phyloP scores from a whole-genome alignment of 2,797 vertebrate species.

The Lemur catta region DNA sequence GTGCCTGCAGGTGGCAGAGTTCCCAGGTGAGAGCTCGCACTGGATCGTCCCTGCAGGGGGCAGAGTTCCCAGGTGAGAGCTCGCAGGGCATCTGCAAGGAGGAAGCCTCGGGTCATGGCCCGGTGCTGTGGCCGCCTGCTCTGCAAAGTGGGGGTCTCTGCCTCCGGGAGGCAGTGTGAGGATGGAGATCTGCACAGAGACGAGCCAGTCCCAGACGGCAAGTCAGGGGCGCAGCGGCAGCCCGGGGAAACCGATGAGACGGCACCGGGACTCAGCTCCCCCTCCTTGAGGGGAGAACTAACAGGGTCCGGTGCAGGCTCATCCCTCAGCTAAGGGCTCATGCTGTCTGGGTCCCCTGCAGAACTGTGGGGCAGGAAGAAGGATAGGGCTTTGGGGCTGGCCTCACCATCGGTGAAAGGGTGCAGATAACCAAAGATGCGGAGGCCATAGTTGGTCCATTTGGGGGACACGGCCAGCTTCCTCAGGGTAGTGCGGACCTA shows the following conservation, averaged over 20 bases:
- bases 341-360: neutral
- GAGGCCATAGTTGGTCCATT: conserved; percentile 95
- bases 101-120: too few species aligned
- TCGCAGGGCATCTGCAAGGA: neutral
- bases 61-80: too few species aligned
- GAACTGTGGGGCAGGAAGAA: neutral
- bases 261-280: neutral
- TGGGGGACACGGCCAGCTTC: conserved; percentile 92
- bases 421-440: conserved; percentile 97
- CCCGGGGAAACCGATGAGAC: neutral
- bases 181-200: neutral
- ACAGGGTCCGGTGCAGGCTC: neutral
- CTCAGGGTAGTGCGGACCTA: conserved; percentile 91
- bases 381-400: neutral
- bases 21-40: too few species aligned
- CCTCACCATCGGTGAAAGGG: conserved; percentile 89
- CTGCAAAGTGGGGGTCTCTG: neutral
- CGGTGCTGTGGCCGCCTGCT: neutral
- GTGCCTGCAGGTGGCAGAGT: too few species aligned
- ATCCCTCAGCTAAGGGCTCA: neutral
- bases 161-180: neutral
- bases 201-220: neutral
- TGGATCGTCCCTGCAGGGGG: too few species aligned
- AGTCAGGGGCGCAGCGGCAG: neutral
- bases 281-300: neutral